Evolutionary conservation across 2,888 invertebrate species (phyloP), one percentile per base, ranked within the genome.

Genomic region (Cabera pusaria): DNA sequence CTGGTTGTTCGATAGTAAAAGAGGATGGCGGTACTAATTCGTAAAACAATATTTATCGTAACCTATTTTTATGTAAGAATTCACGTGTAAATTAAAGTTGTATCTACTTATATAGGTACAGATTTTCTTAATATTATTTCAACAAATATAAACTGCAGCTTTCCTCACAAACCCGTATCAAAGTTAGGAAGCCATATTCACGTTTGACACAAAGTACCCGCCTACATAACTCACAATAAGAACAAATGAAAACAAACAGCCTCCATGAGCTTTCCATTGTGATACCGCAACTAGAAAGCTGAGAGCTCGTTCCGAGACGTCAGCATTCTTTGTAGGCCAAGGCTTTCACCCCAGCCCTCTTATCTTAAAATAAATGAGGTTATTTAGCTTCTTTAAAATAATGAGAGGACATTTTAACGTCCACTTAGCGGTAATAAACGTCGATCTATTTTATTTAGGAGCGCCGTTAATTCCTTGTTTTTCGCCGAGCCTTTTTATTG

Each of bases 261-360:
- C 24, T n/a, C n/a, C n/a, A n/a, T n/a, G n/a, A 37, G 31, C 29
- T 22, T 31, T 24, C 22, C 29, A 40, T 41, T 39, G 39, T 52
- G 37, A 31, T 28, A 36, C 26, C 18, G 10, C 17, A 27, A 20
- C 36, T 24, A 40, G 37, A 27, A 39, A 35, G 18, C 21, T 35
- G 23, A 24, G 23, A 44, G 26, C 45, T 37, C 42, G 43, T 45
- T 41, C 20, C 24, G 26, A 40, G 9, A 32, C 35, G 44, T 38
- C 52, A 49, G 28, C 43, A 36, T 28, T 27, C 37, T 46, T 31
- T 38, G 21, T 49, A 44, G 52, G 52, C 49, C 52, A 52, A 49
- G 52, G 52, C 17, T 37, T 17, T 25, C 37, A 12, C 21, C 11
- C 18, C 18, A 27, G 27, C 10, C 26, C 17, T 21, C 18, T 43